Percentiles rank a stretch among this genome's conserved stretches.
phyloP scores from a whole-genome alignment of 2,113 vertebrate species.

The Apodemus speciosus region DNA sequence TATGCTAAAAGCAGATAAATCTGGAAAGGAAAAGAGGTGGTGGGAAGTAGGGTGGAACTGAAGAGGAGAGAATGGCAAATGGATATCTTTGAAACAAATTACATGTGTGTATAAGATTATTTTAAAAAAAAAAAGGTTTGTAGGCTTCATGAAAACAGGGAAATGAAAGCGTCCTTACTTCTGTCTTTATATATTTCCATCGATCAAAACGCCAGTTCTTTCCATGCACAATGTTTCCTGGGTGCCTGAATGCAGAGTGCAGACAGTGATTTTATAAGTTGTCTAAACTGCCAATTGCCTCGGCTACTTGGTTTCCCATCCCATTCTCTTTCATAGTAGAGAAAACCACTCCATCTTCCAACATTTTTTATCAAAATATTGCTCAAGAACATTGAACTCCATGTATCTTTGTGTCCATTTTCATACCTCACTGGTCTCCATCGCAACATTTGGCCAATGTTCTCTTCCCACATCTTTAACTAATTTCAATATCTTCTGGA shows the following conservation, averaged over 20 bases:
- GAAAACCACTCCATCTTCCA: not conserved
- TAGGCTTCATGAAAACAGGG: not conserved
- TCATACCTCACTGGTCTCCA: not conserved
- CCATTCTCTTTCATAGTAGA: not conserved
- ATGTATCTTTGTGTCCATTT: rapidly evolving
- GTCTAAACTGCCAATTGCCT: not conserved
- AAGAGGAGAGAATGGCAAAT: not conserved
- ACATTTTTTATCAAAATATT: rapidly evolving
- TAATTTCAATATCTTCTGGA: not conserved
- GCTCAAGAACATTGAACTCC: not conserved
- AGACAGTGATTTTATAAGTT: not conserved
- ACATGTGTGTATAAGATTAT: not conserved
- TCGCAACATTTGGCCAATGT: not conserved
- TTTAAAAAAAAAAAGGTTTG: not conserved
- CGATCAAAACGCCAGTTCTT: not conserved
- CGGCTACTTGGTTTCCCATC: rapidly evolving
- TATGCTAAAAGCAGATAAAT: not conserved
- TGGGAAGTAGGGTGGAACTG: not conserved
- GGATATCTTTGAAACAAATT: not conserved
- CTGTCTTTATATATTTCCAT: not conserved
- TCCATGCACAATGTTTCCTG: no score
- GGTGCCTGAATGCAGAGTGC: not conserved
- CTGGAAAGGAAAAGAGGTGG: not conserved
- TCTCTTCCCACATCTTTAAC: not conserved
- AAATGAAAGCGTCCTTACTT: not conserved